A percentile compares a stretch with the other conserved stretches of the same genome.
Evolutionary conservation across 2,797 vertebrate genomes (phyloP).

Genomic region (Geotrypetes seraphini): DNA sequence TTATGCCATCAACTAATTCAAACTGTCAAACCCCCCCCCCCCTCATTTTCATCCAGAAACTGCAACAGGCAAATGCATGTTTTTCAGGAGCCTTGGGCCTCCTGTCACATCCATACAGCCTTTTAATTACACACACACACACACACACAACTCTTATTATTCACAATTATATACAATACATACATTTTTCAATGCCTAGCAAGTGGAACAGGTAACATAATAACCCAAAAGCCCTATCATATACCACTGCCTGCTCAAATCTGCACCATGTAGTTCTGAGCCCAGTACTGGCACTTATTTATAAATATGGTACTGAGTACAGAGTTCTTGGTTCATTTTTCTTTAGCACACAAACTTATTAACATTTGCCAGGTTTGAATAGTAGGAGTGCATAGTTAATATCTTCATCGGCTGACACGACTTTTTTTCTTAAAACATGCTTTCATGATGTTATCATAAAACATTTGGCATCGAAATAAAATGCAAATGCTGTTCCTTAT

Average conservation of each 20-base stretch:
- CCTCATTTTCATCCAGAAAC: not conserved
- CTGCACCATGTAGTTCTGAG: rapidly evolving
- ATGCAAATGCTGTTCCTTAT: too few species aligned
- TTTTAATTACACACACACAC: too few species aligned
- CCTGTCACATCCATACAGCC: too few species aligned
- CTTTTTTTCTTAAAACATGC: too few species aligned
- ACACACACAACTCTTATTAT: constrained; percentile 24
- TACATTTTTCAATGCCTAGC: constrained; percentile 17
- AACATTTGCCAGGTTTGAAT: too few species aligned
- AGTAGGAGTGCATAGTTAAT: too few species aligned
- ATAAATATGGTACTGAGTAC: not conserved
- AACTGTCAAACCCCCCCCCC: too few species aligned
- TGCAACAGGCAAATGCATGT: constrained; percentile 6
- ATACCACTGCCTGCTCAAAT: rapidly evolving
- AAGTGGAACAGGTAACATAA: constrained; percentile 1
- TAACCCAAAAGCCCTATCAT: rapidly evolving
- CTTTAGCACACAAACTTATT: rapidly evolving
- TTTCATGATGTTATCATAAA: too few species aligned
- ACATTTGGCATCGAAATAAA: too few species aligned
- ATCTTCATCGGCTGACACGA: too few species aligned
- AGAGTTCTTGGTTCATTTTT: rapidly evolving
- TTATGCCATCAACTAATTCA: not conserved
- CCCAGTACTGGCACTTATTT: not conserved
- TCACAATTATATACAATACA: constrained; percentile 50
- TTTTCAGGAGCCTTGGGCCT: not conserved